Conservation (phyloP, 2,113 vertebrate species). For the Toxotes jaculatrix region DNA sequence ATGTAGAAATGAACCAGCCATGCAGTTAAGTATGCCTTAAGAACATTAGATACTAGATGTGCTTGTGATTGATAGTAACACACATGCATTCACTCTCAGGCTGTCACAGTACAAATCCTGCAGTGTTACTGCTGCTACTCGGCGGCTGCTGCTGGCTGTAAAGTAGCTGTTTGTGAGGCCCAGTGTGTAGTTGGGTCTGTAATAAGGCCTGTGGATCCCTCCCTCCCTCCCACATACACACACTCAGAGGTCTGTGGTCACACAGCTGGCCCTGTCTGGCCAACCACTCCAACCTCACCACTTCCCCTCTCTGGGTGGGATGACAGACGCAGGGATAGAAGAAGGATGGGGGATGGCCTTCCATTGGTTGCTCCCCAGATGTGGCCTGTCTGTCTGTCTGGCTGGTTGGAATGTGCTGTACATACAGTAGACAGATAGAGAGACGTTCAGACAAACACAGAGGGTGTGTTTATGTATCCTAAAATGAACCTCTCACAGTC, state of each 20-base stretch:
- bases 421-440: conserved; percentile 62
- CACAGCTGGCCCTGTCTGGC: conserved; percentile 81
- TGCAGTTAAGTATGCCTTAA: not conserved
- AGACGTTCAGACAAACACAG: conserved; percentile 58
- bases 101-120: conserved; percentile 57
- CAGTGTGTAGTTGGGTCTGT: conserved; percentile 76
- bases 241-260: conserved; percentile 81
- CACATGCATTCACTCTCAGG: conserved; percentile 18
- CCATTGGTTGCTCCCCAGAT: conserved; percentile 63
- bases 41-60: conserved; percentile 20
- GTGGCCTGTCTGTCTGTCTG: conserved; percentile 65
- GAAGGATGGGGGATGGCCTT: conserved; percentile 61
- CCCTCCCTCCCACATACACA: conserved; percentile 74
- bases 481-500: conserved; percentile 73
- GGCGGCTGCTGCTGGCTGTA: conserved; percentile 61
- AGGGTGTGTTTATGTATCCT: conserved; percentile 71
- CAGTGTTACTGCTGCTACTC: conserved; percentile 61
- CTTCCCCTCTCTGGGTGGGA: conserved; percentile 85
- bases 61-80: conserved; percentile 38
- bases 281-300: conserved; percentile 82
- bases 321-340: conserved; percentile 65
- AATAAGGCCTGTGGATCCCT: conserved; percentile 79
- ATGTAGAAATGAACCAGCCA: conserved; percentile 13
- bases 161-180: conserved; percentile 80
- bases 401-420: conserved; percentile 63